Percentiles rank a stretch among this genome's conserved stretches.
phyloP scores from a whole-genome alignment of 2,113 vertebrate genomes.

The Seriola rivoliana region DNA sequence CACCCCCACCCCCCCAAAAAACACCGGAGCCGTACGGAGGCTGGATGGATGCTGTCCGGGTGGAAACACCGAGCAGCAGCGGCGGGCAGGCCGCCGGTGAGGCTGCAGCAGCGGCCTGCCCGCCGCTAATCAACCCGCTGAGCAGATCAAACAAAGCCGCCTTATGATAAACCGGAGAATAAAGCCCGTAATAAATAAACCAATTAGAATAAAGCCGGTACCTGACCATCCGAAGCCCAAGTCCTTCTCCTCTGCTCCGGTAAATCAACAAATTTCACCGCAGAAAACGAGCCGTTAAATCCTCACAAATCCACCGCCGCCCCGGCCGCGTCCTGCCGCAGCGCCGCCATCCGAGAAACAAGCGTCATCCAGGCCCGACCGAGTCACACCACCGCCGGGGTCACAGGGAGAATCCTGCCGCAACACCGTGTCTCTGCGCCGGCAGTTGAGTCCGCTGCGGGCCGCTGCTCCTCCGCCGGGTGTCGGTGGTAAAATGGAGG shows the following conservation, averaged over 20 bases:
- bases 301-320: constrained; percentile 46
- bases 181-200: constrained; percentile 23
- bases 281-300: constrained; percentile 23
- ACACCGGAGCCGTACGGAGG: not conserved
- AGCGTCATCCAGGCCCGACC: not conserved
- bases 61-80: not conserved
- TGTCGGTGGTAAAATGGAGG: constrained; percentile 73
- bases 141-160: constrained; percentile 59
- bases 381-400: not conserved
- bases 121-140: not conserved
- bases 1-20: not conserved
- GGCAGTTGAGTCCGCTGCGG: constrained; percentile 4
- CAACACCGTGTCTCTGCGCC: constrained; percentile 22
- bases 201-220: constrained; percentile 58
- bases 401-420: not conserved
- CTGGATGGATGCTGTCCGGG: constrained; percentile 55
- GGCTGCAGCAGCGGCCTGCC: constrained; percentile 51
- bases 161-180: not conserved
- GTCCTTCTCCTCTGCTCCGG: constrained; percentile 9
- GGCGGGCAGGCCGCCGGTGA: constrained; percentile 3
- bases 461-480: constrained; percentile 42
- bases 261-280: not conserved
- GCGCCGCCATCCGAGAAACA: constrained; percentile 52
- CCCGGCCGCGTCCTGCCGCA: constrained; percentile 46
- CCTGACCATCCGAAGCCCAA: constrained; percentile 54